These are phyloP conservation scores for Trisateles emortualis DNA, from an alignment of 2,888 invertebrate genomes.

Conservation along the genomic window DNA sequence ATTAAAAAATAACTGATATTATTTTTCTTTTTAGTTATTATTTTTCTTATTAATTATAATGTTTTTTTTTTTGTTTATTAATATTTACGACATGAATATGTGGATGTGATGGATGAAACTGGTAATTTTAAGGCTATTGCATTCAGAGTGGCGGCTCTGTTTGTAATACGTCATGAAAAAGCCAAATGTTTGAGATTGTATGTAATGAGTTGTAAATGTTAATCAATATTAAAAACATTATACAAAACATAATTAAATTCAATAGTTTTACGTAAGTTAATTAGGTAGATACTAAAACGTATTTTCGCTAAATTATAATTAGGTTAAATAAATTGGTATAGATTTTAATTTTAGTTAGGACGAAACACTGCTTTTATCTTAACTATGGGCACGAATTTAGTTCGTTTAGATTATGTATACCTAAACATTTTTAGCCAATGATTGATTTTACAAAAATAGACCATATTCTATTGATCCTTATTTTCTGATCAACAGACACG, in stretches of 20 bases:
- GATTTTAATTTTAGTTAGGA: conserved; percentile 2
- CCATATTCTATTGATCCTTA: too few relatives aligned
- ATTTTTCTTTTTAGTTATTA: not conserved
- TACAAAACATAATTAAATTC: conserved; percentile 7
- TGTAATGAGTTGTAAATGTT: conserved; percentile 41
- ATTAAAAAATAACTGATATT: not conserved
- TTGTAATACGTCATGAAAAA: conserved; percentile 55
- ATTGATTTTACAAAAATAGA: not conserved
- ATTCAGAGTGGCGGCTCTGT: conserved; percentile 77
- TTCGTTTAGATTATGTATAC: not conserved
- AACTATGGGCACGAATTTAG: conserved; percentile 36
- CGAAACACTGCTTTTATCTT: conserved; percentile 27
- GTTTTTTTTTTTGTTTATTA: conserved; percentile 28
- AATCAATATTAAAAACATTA: conserved; percentile 37
- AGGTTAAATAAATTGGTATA: not conserved
- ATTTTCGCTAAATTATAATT: too few relatives aligned
- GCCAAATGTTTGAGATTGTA: conserved; percentile 35
- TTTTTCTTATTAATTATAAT: conserved; percentile 9
- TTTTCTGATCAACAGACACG: conserved; percentile 83
- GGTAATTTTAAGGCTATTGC: conserved; percentile 56
- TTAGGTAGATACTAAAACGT: too few relatives aligned
- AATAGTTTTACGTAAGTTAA: too few relatives aligned
- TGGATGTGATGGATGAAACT: conserved; percentile 47
- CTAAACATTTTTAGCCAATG: too few relatives aligned
- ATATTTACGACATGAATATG: conserved; percentile 46